phyloP scores from a whole-genome alignment of 2,888 invertebrate species.

The Dryobotodes eremita region DNA sequence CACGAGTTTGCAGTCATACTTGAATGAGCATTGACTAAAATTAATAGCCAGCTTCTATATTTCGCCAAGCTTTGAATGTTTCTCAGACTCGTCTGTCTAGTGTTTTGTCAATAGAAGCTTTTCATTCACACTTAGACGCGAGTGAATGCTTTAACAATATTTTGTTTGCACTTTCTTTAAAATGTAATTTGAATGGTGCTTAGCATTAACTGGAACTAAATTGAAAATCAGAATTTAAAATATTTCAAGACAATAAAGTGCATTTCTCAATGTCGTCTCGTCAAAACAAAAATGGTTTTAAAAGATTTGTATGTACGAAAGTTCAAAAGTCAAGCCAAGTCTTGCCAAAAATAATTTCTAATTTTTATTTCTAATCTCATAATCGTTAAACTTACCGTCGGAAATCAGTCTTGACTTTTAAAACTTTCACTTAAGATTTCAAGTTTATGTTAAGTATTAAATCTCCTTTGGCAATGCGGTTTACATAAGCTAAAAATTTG shows the following conservation, averaged over 20 bases:
- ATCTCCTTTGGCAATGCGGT: slow-evolving; percentile 31
- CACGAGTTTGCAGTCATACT: background rate
- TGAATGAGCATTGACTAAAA: slow-evolving; percentile 15
- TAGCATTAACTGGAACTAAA: background rate
- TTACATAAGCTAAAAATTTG: slow-evolving; percentile 46
- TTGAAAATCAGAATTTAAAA: background rate
- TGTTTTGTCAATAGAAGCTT: slow-evolving; percentile 46
- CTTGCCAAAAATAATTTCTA: slow-evolving; percentile 14
- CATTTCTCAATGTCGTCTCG: background rate
- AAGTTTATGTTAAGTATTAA: slow-evolving; percentile 49
- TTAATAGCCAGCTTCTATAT: slow-evolving; percentile 29
- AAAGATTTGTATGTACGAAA: slow-evolving; percentile 6
- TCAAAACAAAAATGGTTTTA: background rate
- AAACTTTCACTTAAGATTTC: slow-evolving; percentile 61
- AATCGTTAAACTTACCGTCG: slow-evolving; percentile 13
- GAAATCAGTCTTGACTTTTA: slow-evolving; percentile 11
- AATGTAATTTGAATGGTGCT: slow-evolving; percentile 23
- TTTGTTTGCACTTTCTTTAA: slow-evolving; percentile 54
- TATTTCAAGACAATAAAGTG: background rate
- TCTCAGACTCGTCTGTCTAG: slow-evolving; percentile 27
- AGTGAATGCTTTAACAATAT: slow-evolving; percentile 37
- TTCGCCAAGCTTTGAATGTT: slow-evolving; percentile 33
- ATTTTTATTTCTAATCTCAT: slow-evolving; percentile 32
- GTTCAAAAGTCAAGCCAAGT: slow-evolving; percentile 9
- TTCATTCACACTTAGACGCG: slow-evolving; percentile 41